Evolutionary conservation across 2,797 vertebrate genomes (phyloP).

Genomic region (Hirundo rustica): DNA sequence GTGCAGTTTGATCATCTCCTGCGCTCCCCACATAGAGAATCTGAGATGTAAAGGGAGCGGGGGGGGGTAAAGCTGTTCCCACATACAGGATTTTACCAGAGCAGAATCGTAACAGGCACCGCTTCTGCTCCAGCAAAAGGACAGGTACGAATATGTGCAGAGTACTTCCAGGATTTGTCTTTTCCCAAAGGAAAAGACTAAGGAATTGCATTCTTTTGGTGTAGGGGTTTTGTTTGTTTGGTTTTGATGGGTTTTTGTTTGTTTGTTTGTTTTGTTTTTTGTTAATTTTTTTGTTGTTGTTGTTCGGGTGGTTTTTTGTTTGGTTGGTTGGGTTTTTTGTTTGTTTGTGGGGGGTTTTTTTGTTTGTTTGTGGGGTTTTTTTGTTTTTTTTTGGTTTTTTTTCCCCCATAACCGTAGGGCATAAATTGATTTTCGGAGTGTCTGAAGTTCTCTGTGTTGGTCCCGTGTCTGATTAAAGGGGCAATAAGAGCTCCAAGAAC

Average conservation of each 20-base stretch:
- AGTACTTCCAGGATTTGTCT: too few relatives aligned
- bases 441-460: background rate
- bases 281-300: background rate
- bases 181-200: background rate
- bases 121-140: background rate
- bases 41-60: background rate
- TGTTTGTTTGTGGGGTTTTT: background rate
- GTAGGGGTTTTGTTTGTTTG: background rate
- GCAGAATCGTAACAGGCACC: background rate
- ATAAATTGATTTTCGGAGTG: background rate
- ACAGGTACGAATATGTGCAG: background rate
- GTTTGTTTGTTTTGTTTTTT: too few relatives aligned
- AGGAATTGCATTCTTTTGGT: background rate
- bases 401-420: rapidly evolving
- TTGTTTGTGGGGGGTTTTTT: too few relatives aligned
- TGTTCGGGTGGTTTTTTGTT: too few relatives aligned
- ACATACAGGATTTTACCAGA: background rate
- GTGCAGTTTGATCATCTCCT: background rate
- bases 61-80: background rate
- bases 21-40: background rate
- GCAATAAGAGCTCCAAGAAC: background rate
- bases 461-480: background rate
- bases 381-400: too few relatives aligned
- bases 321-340: too few relatives aligned
- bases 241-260: too few relatives aligned